Evolutionary conservation across 2,888 invertebrate species (phyloP).

Genomic region (Parelbella ahira): DNA sequence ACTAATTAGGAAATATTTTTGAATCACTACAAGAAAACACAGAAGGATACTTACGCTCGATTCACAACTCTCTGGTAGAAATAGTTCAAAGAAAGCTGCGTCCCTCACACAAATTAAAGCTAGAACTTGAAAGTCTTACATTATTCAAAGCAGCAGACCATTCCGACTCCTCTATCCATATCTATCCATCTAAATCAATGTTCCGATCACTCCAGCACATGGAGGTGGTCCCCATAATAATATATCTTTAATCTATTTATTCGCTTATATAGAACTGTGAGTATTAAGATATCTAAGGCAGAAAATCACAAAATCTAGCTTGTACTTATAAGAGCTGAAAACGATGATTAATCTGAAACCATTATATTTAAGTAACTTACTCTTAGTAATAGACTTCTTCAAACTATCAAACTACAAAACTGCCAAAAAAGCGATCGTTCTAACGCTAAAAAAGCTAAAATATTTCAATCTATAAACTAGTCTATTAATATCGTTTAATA

Average conservation of each 20-base stretch:
- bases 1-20: slow-evolving; percentile 41
- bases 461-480: slow-evolving; percentile 45
- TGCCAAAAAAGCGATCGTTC: slow-evolving; percentile 68
- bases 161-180: slow-evolving; percentile 43
- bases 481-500: slow-evolving; percentile 52
- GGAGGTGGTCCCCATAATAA: slow-evolving; percentile 75
- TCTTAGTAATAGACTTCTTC: slow-evolving; percentile 52
- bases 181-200: slow-evolving; percentile 47
- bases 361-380: slow-evolving; percentile 40
- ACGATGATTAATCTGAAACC: slow-evolving; percentile 45
- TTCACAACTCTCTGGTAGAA: slow-evolving; percentile 64
- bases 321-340: slow-evolving; percentile 50
- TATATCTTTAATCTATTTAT: slow-evolving; percentile 43
- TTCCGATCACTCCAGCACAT: slow-evolving; percentile 58
- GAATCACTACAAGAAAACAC: slow-evolving; percentile 33
- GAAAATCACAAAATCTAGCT: slow-evolving; percentile 65
- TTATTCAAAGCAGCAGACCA: slow-evolving; percentile 54
- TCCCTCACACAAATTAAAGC: slow-evolving; percentile 46
- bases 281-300: slow-evolving; percentile 56
- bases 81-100: slow-evolving; percentile 48
- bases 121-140: slow-evolving; percentile 59
- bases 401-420: slow-evolving; percentile 62
- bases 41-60: slow-evolving; percentile 48
- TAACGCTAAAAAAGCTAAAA: slow-evolving; percentile 74
- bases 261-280: slow-evolving; percentile 49